phyloP scores from a whole-genome alignment of 2,113 vertebrate species.

The Corydoras sp. region DNA sequence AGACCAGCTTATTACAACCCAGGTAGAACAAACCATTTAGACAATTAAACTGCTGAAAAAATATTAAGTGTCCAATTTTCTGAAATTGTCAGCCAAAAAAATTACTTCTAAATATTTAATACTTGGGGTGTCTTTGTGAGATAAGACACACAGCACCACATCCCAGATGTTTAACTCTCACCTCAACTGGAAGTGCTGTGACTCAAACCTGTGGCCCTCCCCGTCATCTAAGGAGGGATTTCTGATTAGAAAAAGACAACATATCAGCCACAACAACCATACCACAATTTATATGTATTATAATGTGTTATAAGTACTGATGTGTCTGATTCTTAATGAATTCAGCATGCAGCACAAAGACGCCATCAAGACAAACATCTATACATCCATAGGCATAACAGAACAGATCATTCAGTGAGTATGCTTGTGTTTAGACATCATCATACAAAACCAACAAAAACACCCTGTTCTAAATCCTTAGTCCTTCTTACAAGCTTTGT shows the following conservation, averaged over 20 bases:
- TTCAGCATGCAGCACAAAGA: conserved; percentile 21
- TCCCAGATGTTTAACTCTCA: conserved; percentile 49
- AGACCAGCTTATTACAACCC: no score
- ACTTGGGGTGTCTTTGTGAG: no score
- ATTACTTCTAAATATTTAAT: no score
- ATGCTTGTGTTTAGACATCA: conserved; percentile 14
- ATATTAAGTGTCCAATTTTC: no score
- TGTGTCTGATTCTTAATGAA: conserved; percentile 1
- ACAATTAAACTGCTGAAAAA: no score
- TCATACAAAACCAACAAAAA: conserved; percentile 20
- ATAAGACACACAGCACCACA: neutral
- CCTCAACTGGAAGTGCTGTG: conserved; percentile 70
- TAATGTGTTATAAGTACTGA: conserved; percentile 3
- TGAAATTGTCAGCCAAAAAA: no score
- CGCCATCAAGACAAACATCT: conserved; percentile 17
- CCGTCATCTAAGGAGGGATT: conserved; percentile 66
- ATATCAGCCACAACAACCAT: conserved; percentile 17
- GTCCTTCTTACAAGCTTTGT: neutral
- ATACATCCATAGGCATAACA: conserved; percentile 20
- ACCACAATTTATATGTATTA: neutral
- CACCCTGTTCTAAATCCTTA: neutral
- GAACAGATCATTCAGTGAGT: conserved; percentile 12
- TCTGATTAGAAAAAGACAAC: conserved; percentile 54
- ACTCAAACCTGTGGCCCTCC: conserved; percentile 67
- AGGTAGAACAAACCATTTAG: no score